Percentiles rank a stretch among this genome's conserved stretches.
Conservation (phyloP, 1,140 invertebrate genomes). For the Trichonephila clavata region DNA sequence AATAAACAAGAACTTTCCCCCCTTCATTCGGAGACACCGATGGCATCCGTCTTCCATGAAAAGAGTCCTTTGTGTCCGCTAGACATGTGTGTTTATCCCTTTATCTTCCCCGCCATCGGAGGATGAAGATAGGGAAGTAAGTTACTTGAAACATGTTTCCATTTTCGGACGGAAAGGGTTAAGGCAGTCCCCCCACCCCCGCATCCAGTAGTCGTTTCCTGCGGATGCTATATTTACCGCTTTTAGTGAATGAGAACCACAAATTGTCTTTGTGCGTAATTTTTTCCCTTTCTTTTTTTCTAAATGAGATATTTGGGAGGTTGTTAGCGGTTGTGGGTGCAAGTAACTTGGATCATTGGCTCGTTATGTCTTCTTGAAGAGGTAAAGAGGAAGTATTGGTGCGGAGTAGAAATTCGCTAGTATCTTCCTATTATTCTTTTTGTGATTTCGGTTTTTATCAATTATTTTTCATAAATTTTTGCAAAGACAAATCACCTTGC, state of each 20-base stretch:
- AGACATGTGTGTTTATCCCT: slow-evolving; percentile 41
- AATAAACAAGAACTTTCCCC: background rate
- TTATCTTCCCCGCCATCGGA: slow-evolving; percentile 31
- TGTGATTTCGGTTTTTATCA: no score
- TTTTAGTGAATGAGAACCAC: background rate
- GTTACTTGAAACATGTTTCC: slow-evolving; percentile 43
- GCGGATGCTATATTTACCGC: slow-evolving; percentile 47
- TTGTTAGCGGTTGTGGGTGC: background rate
- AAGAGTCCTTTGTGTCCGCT: slow-evolving; percentile 24
- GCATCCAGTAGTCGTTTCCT: slow-evolving; percentile 1
- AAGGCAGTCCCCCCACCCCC: background rate
- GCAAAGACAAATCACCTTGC: no score
- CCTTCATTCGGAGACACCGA: background rate
- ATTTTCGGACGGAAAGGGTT: slow-evolving; percentile 60
- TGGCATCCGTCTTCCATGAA: slow-evolving; percentile 11
- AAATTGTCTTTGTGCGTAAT: background rate
- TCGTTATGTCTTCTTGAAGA: no score
- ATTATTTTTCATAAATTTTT: no score
- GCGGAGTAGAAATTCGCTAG: no score
- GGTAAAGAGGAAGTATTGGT: no score
- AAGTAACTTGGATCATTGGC: background rate
- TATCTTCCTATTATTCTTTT: no score
- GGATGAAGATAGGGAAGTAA: background rate
- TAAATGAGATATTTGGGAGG: background rate
- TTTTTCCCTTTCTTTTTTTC: background rate